Base-by-base conservation (phyloP, 2,888 invertebrate genomes). In the Clepsis dumicolana region DNA sequence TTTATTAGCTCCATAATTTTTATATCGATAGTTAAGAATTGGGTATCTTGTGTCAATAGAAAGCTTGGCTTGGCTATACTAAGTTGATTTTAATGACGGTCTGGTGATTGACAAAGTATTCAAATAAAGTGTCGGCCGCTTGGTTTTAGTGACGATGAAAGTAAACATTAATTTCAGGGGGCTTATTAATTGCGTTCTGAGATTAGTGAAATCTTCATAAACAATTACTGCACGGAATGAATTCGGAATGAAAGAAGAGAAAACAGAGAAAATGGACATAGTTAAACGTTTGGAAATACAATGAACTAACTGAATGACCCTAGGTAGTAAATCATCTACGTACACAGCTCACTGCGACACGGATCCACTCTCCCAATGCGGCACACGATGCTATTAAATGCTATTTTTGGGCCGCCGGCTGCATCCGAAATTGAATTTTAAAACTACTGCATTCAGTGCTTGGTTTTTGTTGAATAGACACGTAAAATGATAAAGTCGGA, bases 21-120 rank as follows among this genome's bases (percentile, higher is more conserved):
- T 68, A 59, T 68, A 59, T 68, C 52, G 68, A 68, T 64, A 68
- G 68, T 68, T 64, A 68, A 63, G 59, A 52, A 59, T 68, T 57
- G 62, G 56, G 50, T 48, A 24, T 67, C 63, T 57, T 57, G 12
- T 67, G 68, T 53, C 57, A 64, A 64, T 68, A 64, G 64, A 68
- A 64, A 52, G 44, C 41, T 10, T n/a, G 44, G 18, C 56, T 48
- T 62, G 27, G 25, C 14, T 12, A n/a, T 54, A 59, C 50, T 24
- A 38, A 50, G 64, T 59, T 59, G 64, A 52, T 59, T 64, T 68
- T 68, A 53, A 68, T 44, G 41, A 12, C 41, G 10, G 44, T 56
- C 48, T 25, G 3, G 25, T 29, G 50, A 41, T 29, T 50, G 61
- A 35, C 25, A 35, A 41, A 27, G 61, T 62, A 62, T 50, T 32